phyloP scores from a whole-genome alignment of 2,113 vertebrate genomes.

The Pantherophis guttatus region DNA sequence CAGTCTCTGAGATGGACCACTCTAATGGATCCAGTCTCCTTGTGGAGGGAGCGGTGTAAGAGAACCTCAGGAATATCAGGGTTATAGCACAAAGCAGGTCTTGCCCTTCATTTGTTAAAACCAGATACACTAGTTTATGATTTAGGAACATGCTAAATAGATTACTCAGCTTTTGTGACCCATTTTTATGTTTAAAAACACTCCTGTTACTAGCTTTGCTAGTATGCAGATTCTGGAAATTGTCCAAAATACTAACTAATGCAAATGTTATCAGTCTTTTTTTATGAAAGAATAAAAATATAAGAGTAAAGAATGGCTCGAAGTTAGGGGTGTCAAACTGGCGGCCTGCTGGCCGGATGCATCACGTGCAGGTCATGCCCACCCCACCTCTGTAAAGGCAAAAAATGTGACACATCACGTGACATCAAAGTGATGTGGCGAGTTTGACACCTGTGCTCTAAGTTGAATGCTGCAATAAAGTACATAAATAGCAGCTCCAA shows the following conservation, averaged over 20 bases:
- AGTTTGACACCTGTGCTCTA: background rate
- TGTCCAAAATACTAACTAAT: background rate
- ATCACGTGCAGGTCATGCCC: no score
- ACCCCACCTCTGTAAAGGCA: no score
- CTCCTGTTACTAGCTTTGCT: background rate
- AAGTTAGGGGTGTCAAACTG: no score
- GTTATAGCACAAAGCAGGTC: background rate
- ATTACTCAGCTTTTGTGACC: background rate
- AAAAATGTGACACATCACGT: no score
- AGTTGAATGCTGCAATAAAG: background rate
- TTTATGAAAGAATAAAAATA: background rate
- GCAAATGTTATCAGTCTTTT: background rate
- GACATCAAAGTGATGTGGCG: no score
- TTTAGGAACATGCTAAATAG: background rate
- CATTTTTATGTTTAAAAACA: background rate
- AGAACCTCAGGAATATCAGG: no score
- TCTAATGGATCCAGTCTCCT: no score
- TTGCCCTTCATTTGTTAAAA: background rate
- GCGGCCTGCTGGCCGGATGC: no score
- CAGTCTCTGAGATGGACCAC: no score
- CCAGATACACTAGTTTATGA: background rate
- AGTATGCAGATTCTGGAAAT: background rate
- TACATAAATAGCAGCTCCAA: background rate
- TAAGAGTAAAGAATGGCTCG: background rate
- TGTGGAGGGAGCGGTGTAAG: no score